These are phyloP conservation scores for Silvanus unidentatus DNA, from an alignment of 2,888 invertebrate genomes.

Conservation along the genomic window DNA sequence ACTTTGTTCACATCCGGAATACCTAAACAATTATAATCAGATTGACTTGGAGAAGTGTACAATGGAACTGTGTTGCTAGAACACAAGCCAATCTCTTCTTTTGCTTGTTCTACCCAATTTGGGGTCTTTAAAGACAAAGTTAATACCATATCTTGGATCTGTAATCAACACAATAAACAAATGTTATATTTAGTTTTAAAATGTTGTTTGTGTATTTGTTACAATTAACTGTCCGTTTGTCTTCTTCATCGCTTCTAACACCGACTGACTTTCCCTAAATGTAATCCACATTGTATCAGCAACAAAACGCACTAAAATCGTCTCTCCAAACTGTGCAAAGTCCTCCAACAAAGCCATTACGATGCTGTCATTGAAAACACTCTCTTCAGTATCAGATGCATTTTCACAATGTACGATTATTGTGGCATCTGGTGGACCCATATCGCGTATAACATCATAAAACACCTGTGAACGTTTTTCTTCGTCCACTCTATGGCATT, in stretches of 20 bases:
- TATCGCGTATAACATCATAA: constrained; percentile 68
- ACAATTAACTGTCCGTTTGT: constrained; percentile 29
- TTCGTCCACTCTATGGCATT: constrained; percentile 74
- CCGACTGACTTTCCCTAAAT: constrained; percentile 84
- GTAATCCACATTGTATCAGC: constrained; percentile 87
- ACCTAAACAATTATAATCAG: constrained; percentile 46
- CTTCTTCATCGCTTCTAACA: constrained; percentile 60
- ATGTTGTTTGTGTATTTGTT: too few species aligned
- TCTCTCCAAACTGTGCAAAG: constrained; percentile 79
- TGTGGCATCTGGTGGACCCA: constrained; percentile 94
- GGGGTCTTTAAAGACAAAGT: constrained; percentile 73
- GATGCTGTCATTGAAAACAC: constrained; percentile 73
- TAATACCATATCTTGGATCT: constrained; percentile 61
- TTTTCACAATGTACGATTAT: constrained; percentile 62
- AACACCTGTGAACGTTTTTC: constrained; percentile 74
- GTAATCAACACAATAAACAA: constrained; percentile 38
- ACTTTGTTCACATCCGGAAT: constrained; percentile 48
- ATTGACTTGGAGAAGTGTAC: constrained; percentile 41
- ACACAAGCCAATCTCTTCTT: constrained; percentile 77
- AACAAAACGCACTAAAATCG: constrained; percentile 85
- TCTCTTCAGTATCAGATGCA: constrained; percentile 48
- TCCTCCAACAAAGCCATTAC: constrained; percentile 75
- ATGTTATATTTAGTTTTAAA: background rate
- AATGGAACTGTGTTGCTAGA: constrained; percentile 80
- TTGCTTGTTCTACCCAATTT: constrained; percentile 77